phyloP scores from a whole-genome alignment of 1,140 invertebrate species.

The Elymnias hypermnestra region DNA sequence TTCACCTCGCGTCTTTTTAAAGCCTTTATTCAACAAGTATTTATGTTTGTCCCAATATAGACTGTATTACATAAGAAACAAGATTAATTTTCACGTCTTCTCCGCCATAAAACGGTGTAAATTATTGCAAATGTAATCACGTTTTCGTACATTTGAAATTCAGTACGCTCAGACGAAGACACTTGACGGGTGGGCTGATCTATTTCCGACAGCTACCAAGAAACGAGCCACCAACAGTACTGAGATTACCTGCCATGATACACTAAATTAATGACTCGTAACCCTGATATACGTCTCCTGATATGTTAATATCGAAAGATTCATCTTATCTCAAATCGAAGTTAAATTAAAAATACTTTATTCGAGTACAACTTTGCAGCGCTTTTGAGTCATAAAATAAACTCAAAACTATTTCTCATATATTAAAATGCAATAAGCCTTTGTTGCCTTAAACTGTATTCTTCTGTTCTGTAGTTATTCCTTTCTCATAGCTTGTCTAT shows the following conservation, averaged over 20 bases:
- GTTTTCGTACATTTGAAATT: slow-evolving; percentile 16
- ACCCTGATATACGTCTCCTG: slow-evolving; percentile 42
- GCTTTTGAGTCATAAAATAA: too few species aligned
- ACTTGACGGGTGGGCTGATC: slow-evolving; percentile 52
- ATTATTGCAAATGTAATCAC: slow-evolving; percentile 21
- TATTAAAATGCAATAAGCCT: too few species aligned
- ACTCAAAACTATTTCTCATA: too few species aligned
- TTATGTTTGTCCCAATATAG: neutral
- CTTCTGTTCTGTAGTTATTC: too few species aligned
- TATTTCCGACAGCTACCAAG: slow-evolving; percentile 59
- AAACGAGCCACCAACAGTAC: slow-evolving; percentile 37
- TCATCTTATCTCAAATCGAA: slow-evolving; percentile 34
- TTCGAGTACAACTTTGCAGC: too few species aligned
- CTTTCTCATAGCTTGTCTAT: too few species aligned
- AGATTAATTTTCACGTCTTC: neutral
- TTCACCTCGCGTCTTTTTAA: slow-evolving; percentile 15
- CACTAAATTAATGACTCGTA: slow-evolving; percentile 52
- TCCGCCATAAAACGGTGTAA: slow-evolving; percentile 1
- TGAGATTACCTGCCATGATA: slow-evolving; percentile 58
- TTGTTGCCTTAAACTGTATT: too few species aligned
- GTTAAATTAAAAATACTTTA: too few species aligned
- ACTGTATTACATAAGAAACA: neutral
- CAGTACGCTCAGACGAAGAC: slow-evolving; percentile 17
- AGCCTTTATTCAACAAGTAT: slow-evolving; percentile 3
- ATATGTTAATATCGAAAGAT: slow-evolving; percentile 45